phyloP scores from a whole-genome alignment of 2,797 vertebrate genomes.

The Lophius americanus region DNA sequence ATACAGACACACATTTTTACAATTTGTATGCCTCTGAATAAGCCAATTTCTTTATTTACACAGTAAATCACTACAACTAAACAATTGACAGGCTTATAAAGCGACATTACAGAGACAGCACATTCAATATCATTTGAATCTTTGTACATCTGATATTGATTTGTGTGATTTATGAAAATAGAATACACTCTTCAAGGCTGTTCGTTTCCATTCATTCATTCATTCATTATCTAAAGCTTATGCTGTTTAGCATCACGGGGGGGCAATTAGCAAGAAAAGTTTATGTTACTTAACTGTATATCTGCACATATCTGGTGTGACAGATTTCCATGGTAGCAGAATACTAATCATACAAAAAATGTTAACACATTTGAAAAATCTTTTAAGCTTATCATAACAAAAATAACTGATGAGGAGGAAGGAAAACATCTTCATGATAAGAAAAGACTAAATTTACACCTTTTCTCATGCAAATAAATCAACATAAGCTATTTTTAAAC shows the following conservation, averaged over 20 bases:
- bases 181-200: slow-evolving; percentile 58
- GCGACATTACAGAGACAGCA: slow-evolving; percentile 52
- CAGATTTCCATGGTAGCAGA: not conserved
- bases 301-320: not conserved
- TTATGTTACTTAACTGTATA: slow-evolving; percentile 18
- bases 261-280: slow-evolving; percentile 34
- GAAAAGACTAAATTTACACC: slow-evolving; percentile 3
- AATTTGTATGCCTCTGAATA: slow-evolving; percentile 27
- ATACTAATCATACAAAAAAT: not conserved
- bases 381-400: slow-evolving; percentile 6
- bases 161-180: slow-evolving; percentile 67
- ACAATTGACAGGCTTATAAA: slow-evolving; percentile 66
- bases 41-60: slow-evolving; percentile 52
- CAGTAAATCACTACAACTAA: slow-evolving; percentile 57
- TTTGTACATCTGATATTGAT: slow-evolving; percentile 74
- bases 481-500: not conserved
- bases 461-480: not conserved
- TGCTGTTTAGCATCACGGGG: too few species aligned
- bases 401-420: not conserved
- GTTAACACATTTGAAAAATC: slow-evolving; percentile 5
- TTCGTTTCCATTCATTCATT: slow-evolving; percentile 18
- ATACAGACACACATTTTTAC: too few species aligned
- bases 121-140: slow-evolving; percentile 73
- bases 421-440: too few species aligned
- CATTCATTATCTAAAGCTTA: too few species aligned